phyloP scores from a whole-genome alignment of 1,140 invertebrate species.

The Leptinotarsa undecemlineata region DNA sequence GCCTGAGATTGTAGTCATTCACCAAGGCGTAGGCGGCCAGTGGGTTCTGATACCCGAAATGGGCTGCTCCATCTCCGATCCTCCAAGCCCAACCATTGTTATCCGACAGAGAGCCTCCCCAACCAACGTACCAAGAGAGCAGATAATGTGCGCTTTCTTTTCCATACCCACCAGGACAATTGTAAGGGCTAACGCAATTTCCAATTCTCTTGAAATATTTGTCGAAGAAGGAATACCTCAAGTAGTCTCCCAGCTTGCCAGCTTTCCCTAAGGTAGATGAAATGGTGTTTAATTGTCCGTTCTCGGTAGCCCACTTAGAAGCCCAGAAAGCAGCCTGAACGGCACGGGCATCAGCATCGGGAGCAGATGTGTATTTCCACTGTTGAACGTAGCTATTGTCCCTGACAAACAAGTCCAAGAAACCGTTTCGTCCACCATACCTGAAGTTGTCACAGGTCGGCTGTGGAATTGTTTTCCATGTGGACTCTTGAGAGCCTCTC shows the following conservation, averaged over 20 bases:
- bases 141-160: conserved; percentile 40
- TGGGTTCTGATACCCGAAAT: conserved; percentile 42
- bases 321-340: conserved; percentile 41
- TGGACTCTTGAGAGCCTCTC: conserved; percentile 38
- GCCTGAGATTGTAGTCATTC: conserved; percentile 32
- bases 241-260: conserved; percentile 36
- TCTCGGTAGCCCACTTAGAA: conserved; percentile 30
- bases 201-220: conserved; percentile 43
- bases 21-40: conserved; percentile 37
- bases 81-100: conserved; percentile 35
- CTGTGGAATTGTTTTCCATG: conserved; percentile 40
- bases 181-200: conserved; percentile 32
- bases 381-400: conserved; percentile 35
- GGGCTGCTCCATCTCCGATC: conserved; percentile 40
- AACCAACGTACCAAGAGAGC: conserved; percentile 37
- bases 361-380: conserved; percentile 39
- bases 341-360: conserved; percentile 39
- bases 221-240: conserved; percentile 38
- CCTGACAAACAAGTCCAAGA: conserved; percentile 36
- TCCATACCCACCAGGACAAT: conserved; percentile 31
- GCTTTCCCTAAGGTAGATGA: conserved; percentile 32
- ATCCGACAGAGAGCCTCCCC: conserved; percentile 35
- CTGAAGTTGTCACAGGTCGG: conserved; percentile 36
- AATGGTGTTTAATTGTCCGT: conserved; percentile 18
- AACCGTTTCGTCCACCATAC: conserved; percentile 39